Evolutionary conservation across 2,113 vertebrate genomes (phyloP).

Genomic region (Catagonus wagneri): DNA sequence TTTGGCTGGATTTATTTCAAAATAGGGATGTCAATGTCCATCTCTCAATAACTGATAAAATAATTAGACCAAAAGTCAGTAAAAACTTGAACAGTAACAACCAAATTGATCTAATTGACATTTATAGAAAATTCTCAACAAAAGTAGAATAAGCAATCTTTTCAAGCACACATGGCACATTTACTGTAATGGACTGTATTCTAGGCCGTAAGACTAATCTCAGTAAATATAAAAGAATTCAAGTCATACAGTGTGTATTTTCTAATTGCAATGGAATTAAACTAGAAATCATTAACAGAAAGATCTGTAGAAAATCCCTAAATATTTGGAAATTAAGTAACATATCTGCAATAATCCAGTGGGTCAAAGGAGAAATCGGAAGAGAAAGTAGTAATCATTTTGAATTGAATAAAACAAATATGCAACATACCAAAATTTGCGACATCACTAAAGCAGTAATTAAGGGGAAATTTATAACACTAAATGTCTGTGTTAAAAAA

Average conservation of each 20-base stretch:
- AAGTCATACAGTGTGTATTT: background rate
- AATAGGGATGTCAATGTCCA: background rate
- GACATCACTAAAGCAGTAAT: background rate
- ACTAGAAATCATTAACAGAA: background rate
- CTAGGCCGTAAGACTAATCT: background rate
- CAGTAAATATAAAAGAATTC: slow-evolving; percentile 18
- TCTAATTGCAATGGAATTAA: background rate
- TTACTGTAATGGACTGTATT: slow-evolving; percentile 10
- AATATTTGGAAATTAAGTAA: slow-evolving; percentile 36
- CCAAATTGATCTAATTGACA: slow-evolving; percentile 46
- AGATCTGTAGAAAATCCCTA: background rate
- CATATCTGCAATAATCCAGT: background rate
- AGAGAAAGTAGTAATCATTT: background rate
- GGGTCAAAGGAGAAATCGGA: slow-evolving; percentile 1
- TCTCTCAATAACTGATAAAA: slow-evolving; percentile 31
- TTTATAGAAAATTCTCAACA: slow-evolving; percentile 6
- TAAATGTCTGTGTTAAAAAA: background rate
- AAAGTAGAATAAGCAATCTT: background rate
- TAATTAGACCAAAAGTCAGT: background rate
- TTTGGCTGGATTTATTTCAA: slow-evolving; percentile 32
- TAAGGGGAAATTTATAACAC: slow-evolving; percentile 6
- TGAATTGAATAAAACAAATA: slow-evolving; percentile 39
- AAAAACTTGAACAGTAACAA: slow-evolving; percentile 25
- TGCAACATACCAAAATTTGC: background rate
- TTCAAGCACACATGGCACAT: background rate